A percentile compares a stretch with the other conserved stretches of the same genome.
Evolutionary conservation across 1,140 invertebrate genomes (phyloP).

Genomic region (Drosophila carrolli): DNA sequence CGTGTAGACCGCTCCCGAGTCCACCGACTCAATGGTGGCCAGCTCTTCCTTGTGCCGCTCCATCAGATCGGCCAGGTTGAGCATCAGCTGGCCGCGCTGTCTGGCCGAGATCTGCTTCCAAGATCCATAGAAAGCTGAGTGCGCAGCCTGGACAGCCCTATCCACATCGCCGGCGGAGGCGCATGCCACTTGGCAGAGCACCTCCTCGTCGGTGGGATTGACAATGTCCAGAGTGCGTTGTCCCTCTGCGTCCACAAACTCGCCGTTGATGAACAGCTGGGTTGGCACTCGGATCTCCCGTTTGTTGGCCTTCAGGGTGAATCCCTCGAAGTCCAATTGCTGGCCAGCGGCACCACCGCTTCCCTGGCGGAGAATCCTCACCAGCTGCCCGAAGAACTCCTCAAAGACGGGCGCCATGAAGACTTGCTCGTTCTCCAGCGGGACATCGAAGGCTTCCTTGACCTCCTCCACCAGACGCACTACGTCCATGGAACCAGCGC

Average conservation of each 20-base stretch:
- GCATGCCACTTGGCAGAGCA: slow-evolving; percentile 92
- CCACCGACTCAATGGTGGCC: slow-evolving; percentile 95
- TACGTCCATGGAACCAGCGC: slow-evolving; percentile 98
- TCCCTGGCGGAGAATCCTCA: slow-evolving; percentile 64
- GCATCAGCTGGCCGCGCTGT: slow-evolving; percentile 91
- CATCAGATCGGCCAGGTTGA: slow-evolving; percentile 96
- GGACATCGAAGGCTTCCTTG: slow-evolving; percentile 91
- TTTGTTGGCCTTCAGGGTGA: slow-evolving; percentile 93
- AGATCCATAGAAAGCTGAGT: slow-evolving; percentile 94
- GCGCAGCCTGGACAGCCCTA: slow-evolving; percentile 93
- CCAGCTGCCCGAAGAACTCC: slow-evolving; percentile 88
- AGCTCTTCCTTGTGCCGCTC: slow-evolving; percentile 96
- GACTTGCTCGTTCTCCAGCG: slow-evolving; percentile 94
- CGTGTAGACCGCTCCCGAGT: slow-evolving; percentile 98
- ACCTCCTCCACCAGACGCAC: slow-evolving; percentile 97
- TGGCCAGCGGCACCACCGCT: slow-evolving; percentile 16
- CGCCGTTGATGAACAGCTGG: slow-evolving; percentile 96
- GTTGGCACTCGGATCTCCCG: slow-evolving; percentile 93
- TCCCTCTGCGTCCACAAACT: slow-evolving; percentile 92
- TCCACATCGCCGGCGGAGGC: slow-evolving; percentile 93
- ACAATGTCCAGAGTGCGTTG: slow-evolving; percentile 89
- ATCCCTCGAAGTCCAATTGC: slow-evolving; percentile 88
- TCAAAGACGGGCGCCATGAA: slow-evolving; percentile 96
- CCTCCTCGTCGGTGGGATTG: slow-evolving; percentile 94
- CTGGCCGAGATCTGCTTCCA: slow-evolving; percentile 95